Conservation (phyloP, 2,888 invertebrate genomes). For the Esperia sulphurella region DNA sequence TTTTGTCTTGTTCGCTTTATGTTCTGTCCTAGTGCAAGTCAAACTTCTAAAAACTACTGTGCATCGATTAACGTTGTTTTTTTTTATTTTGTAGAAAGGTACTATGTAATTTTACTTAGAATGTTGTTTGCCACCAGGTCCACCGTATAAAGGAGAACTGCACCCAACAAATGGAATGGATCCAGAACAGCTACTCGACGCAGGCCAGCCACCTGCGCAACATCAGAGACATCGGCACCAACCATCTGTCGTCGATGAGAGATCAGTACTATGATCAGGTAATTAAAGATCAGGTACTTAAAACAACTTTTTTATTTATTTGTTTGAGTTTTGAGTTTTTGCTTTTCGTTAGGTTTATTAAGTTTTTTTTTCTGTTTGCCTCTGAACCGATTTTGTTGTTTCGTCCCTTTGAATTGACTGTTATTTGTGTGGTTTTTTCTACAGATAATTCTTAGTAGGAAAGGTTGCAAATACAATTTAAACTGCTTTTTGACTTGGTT, state of each 20-base stretch:
- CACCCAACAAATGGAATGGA: slow-evolving; percentile 95
- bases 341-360: not conserved
- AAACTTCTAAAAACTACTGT: too few species aligned
- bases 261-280: slow-evolving; percentile 97
- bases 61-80: too few species aligned
- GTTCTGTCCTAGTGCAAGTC: too few species aligned
- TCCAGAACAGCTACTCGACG: slow-evolving; percentile 92
- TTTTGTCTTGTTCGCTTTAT: too few species aligned
- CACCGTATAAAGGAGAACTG: slow-evolving; percentile 96
- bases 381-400: too few species aligned
- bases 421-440: too few species aligned
- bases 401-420: too few species aligned
- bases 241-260: slow-evolving; percentile 89
- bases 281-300: slow-evolving; percentile 21
- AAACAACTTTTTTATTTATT: not conserved
- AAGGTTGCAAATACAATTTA: too few species aligned
- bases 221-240: slow-evolving; percentile 94
- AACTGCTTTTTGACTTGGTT: too few species aligned
- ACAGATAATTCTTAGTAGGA: too few species aligned
- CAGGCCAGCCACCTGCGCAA: slow-evolving; percentile 93
- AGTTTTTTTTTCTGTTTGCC: not conserved
- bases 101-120: too few species aligned
- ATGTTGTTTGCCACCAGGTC: slow-evolving; percentile 74
- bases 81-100: too few species aligned
- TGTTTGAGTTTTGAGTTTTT: not conserved